Evolutionary conservation across 2,888 invertebrate genomes (phyloP).

Genomic region (Agriopis marginaria): DNA sequence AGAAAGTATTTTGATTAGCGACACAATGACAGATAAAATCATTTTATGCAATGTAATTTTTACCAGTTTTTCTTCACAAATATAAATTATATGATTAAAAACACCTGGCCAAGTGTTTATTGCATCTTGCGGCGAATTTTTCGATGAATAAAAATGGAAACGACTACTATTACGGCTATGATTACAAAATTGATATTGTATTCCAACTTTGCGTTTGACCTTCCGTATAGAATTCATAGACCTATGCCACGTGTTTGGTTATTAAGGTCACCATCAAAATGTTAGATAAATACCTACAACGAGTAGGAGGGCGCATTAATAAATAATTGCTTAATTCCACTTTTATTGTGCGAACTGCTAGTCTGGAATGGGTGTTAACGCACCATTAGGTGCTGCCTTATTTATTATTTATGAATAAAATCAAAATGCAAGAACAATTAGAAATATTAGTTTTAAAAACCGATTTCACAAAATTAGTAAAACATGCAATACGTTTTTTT

Average conservation of each 20-base stretch:
- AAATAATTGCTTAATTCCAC: not conserved
- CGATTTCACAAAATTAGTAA: too few relatives aligned
- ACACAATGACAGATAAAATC: too few relatives aligned
- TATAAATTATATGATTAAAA: too few relatives aligned
- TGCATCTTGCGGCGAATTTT: conserved; percentile 5
- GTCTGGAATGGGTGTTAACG: not conserved
- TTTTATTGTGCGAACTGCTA: too few relatives aligned
- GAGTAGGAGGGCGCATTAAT: not conserved
- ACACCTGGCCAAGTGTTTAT: not conserved
- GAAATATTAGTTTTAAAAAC: too few relatives aligned
- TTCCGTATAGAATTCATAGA: conserved; percentile 4
- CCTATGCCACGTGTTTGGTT: conserved; percentile 5
- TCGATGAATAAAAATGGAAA: not conserved
- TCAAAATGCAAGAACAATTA: too few relatives aligned
- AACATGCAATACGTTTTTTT: too few relatives aligned
- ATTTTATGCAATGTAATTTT: too few relatives aligned
- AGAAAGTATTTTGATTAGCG: too few relatives aligned
- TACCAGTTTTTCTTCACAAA: too few relatives aligned
- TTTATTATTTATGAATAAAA: too few relatives aligned
- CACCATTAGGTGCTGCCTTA: too few relatives aligned
- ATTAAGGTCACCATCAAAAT: conserved; percentile 12
- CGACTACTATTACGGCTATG: not conserved
- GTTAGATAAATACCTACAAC: conserved; percentile 2
- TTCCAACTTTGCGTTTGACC: conserved; percentile 3
- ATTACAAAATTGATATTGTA: conserved; percentile 5